Evolutionary conservation across 1,140 invertebrate species (phyloP), one percentile per base, ranked within the genome.

Genomic region (Ceratitis capitata): DNA sequence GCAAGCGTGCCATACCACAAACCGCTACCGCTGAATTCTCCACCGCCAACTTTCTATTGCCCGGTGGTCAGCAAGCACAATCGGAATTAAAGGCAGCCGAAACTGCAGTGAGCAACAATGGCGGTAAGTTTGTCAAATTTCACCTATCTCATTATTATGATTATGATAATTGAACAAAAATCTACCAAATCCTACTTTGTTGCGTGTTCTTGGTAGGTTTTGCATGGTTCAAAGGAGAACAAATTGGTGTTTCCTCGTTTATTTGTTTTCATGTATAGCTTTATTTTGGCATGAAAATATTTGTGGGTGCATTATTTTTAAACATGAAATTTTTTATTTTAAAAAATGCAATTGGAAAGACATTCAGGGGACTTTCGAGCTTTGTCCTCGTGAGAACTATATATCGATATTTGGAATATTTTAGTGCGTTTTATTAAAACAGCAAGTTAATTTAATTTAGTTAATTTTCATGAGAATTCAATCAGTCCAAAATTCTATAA

Each of bases 21-120:
- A 92, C 92, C 51, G 92, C 93, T 56, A 92, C 92, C 61, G 89
- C 92, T 19, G 91, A 92, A 64, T 92, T 90, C 74, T 91, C 92
- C 7, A 99, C 98, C 0, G 98, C 98, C 0, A 99, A 98, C 92
- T 99, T 99, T 91, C 92, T 99, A 5, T 91, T 99, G n/a, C 97
- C 97, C 0, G 96, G 95, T 29, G 96, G 96, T 45, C 95, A 97
- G 89, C 89, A 92, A 83, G 90, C 91, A 26, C 89, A 91, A 56
- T 88, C 90, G 2, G 89, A 91, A 82, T 86, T 89, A 9, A 91
- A 91, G 85, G 85, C 86, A 6, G 84, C 87, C 78, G 88, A 85
- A 82, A 56, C n/a, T 69, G 47, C 32, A 47, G 82, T 74, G 45
- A 85, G 39, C n/a, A 61, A 64, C 78, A 56, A 82, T 49, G 69